Conservation (phyloP, 2,888 invertebrate species). For the Physocephala rufipes region DNA sequence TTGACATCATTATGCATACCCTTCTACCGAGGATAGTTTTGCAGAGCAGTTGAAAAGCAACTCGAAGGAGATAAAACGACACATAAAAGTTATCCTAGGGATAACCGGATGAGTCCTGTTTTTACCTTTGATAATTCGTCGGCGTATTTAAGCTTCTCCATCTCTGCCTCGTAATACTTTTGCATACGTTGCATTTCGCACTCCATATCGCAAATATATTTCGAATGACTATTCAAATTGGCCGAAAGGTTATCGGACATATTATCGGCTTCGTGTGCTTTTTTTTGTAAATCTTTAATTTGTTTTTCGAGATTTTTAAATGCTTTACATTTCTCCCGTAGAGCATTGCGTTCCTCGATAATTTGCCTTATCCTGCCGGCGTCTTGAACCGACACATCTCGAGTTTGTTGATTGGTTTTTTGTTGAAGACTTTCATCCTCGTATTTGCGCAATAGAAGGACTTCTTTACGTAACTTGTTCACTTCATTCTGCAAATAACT, state of each 20-base stretch:
- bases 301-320: conserved; percentile 46
- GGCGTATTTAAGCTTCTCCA: conserved; percentile 47
- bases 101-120: too few species aligned
- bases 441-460: conserved; percentile 50
- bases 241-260: conserved; percentile 42
- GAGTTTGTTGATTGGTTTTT: conserved; percentile 29
- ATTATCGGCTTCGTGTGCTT: conserved; percentile 44
- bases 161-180: conserved; percentile 51
- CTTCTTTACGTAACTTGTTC: conserved; percentile 53
- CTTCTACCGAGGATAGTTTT: too few species aligned
- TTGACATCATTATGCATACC: too few species aligned
- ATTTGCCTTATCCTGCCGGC: conserved; percentile 50
- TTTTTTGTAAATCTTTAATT: conserved; percentile 44
- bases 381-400: conserved; percentile 46
- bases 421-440: conserved; percentile 50
- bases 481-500: conserved; percentile 55
- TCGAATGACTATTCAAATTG: conserved; percentile 44
- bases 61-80: too few species aligned
- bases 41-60: too few species aligned
- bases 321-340: conserved; percentile 51
- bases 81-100: too few species aligned
- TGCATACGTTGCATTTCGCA: conserved; percentile 55
- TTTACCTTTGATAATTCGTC: conserved; percentile 50
- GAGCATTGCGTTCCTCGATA: conserved; percentile 53
- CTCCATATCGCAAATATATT: conserved; percentile 51